phyloP scores from a whole-genome alignment of 30 jellyfish, hydroid and myxozoan genomes.

The Aurelia coerulea region DNA sequence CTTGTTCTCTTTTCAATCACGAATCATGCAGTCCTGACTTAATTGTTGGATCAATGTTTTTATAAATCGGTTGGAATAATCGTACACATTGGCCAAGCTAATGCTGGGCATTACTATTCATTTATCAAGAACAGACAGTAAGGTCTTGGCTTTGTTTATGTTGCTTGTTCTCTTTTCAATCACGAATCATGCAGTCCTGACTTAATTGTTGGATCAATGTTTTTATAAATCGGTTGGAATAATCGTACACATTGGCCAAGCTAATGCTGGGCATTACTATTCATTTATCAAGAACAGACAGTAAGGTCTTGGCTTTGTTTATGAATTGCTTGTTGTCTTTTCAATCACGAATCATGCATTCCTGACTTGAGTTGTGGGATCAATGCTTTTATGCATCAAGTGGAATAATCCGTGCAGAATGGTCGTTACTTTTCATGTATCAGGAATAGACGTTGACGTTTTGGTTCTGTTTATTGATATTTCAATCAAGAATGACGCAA shows the following conservation, averaged over 20 bases:
- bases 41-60: conserved; percentile 58
- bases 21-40: too few relatives aligned
- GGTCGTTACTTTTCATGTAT: conserved; percentile 95
- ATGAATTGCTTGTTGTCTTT: too few relatives aligned
- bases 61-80: conserved; percentile 94
- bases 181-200: too few relatives aligned
- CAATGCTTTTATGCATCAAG: conserved; percentile 81
- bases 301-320: background rate
- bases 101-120: conserved; percentile 98
- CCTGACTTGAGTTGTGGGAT: conserved; percentile 15
- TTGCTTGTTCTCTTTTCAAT: too few relatives aligned
- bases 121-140: conserved; percentile 85
- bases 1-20: too few relatives aligned
- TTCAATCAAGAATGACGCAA: too few relatives aligned
- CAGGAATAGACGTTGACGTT: conserved; percentile 72
- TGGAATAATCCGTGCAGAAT: conserved; percentile 95
- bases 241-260: conserved; percentile 98
- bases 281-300: conserved; percentile 88
- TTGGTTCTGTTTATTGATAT: too few relatives aligned
- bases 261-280: conserved; percentile 97
- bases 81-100: conserved; percentile 98
- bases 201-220: conserved; percentile 49
- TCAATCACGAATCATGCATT: too few relatives aligned
- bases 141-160: too few relatives aligned
- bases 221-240: conserved; percentile 93